Conservation (phyloP, 2,888 invertebrate genomes). For the Peribatodes rhomboidaria region DNA sequence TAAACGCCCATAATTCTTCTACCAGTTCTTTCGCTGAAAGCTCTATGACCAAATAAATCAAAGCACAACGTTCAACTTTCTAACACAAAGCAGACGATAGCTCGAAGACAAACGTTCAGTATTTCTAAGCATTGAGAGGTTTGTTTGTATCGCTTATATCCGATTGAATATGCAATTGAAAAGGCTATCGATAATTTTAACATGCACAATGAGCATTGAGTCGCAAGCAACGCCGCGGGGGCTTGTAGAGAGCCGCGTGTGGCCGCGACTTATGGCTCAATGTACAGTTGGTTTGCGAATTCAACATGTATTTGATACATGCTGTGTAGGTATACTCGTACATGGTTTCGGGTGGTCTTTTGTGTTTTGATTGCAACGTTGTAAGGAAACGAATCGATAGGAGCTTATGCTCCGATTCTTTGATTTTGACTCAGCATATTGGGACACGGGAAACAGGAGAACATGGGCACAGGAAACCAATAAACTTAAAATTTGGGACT, state of each 20-base stretch:
- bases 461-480: too few species aligned
- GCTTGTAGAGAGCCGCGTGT: constrained; percentile 63
- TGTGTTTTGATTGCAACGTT: neutral
- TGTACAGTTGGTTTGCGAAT: constrained; percentile 45
- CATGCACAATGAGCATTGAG: constrained; percentile 73
- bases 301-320: constrained; percentile 10
- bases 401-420: too few species aligned
- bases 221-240: constrained; percentile 66
- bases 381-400: too few species aligned
- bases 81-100: constrained; percentile 22
- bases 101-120: constrained; percentile 32
- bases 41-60: constrained; percentile 30
- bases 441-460: too few species aligned
- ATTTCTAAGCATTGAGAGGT: constrained; percentile 35
- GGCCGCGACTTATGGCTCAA: constrained; percentile 57
- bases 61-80: constrained; percentile 20
- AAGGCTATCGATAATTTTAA: constrained; percentile 67
- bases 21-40: constrained; percentile 24
- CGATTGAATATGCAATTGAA: constrained; percentile 62
- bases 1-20: constrained; percentile 35
- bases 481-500: too few species aligned
- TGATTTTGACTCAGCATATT: too few species aligned
- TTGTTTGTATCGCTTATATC: constrained; percentile 40
- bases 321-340: neutral
- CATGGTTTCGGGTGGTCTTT: constrained; percentile 21